Base-by-base conservation (phyloP, 2,888 invertebrate genomes). In the Prenolepis imparis region DNA sequence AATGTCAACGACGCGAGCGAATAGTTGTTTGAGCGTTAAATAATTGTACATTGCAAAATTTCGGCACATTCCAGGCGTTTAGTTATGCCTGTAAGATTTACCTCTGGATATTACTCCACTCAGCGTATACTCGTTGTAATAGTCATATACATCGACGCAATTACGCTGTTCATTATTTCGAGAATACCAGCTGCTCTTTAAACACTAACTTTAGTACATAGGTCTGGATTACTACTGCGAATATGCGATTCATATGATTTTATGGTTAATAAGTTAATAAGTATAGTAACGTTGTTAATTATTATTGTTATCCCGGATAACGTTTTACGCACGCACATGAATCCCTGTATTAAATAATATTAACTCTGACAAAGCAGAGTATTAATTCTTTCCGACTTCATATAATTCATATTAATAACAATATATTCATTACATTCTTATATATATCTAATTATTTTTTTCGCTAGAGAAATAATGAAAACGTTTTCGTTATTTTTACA, bases 171-270 rank as follows among this genome's bases (percentile, higher is more conserved):
- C 78, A 59, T 80, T 80, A 72, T 80, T 73, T 80, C 59, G 72
- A 80, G 78, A 59, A 44, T 78, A 77, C 52, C 39, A 72, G 59
- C 78, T 59, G 78, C 59, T 80, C 78, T 80, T 80, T 72, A 80
- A 80, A 80, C 36, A 61, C 44, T 36, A 59, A 59, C 73, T 73
- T 80, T 72, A 73, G 32, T 59, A 18, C 72, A n/a, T 59, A 59
- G 32, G 24, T 80, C 21, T n/a, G 73, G 44, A 80, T 80, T 80
- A 72, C 72, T 72, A 72, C 6, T 24, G 32, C 32, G 57, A 72
- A 24, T 52, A 24, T 24, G 44, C 57, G 78, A 78, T 80, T 80
- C 59, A 32, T 59, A 80, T 59, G 36, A 5, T 80, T 73, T 80
- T 80, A 72, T 39, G 66, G 55, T 44, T 59, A 80, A n/a, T n/a